Conservation (phyloP, 1,140 invertebrate genomes). For the Ganaspis sp. region DNA sequence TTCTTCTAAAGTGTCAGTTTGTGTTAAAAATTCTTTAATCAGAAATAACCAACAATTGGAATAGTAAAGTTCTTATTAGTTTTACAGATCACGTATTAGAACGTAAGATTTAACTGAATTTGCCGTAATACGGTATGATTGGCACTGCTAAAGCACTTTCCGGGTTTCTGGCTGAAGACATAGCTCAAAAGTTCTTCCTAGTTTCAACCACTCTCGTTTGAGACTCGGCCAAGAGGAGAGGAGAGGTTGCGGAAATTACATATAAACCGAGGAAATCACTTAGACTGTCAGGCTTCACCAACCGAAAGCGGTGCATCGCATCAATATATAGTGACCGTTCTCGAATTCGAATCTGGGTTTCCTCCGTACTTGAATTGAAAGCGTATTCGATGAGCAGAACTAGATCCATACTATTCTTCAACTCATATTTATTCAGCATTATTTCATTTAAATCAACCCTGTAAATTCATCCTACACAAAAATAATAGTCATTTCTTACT, state of each 20-base stretch:
- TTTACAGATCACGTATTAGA: background rate
- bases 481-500: too few species aligned
- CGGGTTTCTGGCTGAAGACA: conserved; percentile 24
- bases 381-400: background rate
- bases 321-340: conserved; percentile 29
- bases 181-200: conserved; percentile 30
- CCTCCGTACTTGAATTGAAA: background rate
- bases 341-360: background rate
- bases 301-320: conserved; percentile 26
- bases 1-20: too few species aligned
- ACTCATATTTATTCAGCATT: background rate
- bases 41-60: too few species aligned
- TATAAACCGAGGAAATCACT: conserved; percentile 25
- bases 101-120: background rate
- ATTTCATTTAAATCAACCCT: background rate
- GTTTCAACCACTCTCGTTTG: conserved; percentile 28
- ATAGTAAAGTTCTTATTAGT: background rate
- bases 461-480: too few species aligned
- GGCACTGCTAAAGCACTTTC: conserved; percentile 22
- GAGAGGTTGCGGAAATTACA: conserved; percentile 27
- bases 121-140: background rate
- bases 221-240: conserved; percentile 11
- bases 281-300: conserved; percentile 31
- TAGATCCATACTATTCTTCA: background rate
- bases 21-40: too few species aligned